Percentiles rank a stretch among this genome's conserved stretches.
phyloP scores from a whole-genome alignment of 2,888 invertebrate species.

The Spisula subtruncata region DNA sequence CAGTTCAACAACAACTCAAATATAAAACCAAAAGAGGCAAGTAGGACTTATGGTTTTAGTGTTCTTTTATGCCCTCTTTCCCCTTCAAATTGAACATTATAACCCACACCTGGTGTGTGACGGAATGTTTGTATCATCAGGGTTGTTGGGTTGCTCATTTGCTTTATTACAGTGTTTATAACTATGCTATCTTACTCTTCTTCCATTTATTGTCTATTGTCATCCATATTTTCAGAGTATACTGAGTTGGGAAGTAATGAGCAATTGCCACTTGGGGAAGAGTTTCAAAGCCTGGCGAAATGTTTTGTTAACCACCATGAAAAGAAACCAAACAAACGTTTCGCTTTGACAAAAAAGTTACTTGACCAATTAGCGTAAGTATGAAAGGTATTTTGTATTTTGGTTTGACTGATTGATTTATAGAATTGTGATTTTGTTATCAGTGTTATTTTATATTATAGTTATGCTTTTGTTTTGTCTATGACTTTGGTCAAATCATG shows the following conservation, averaged over 20 bases:
- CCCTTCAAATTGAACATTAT: too few relatives aligned
- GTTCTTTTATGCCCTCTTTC: neutral
- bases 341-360: constrained; percentile 80
- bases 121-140: neutral
- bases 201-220: too few relatives aligned
- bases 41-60: neutral
- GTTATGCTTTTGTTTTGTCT: too few relatives aligned
- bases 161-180: too few relatives aligned
- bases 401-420: neutral
- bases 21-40: constrained; percentile 83
- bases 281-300: constrained; percentile 86
- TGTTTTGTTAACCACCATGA: constrained; percentile 83
- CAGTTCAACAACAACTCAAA: constrained; percentile 87
- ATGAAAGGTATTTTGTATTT: neutral
- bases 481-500: too few relatives aligned
- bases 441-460: neutral
- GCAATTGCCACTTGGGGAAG: constrained; percentile 86
- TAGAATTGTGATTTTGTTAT: neutral
- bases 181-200: too few relatives aligned
- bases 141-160: neutral
- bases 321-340: constrained; percentile 82
- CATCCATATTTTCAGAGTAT: constrained; percentile 79
- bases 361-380: constrained; percentile 86
- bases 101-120: neutral
- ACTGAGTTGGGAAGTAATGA: constrained; percentile 86